A percentile compares a stretch with the other conserved stretches of the same genome.
Conservation (phyloP, 53 echinoderm and acorn worm species). For the Hippasteria phrygiana region DNA sequence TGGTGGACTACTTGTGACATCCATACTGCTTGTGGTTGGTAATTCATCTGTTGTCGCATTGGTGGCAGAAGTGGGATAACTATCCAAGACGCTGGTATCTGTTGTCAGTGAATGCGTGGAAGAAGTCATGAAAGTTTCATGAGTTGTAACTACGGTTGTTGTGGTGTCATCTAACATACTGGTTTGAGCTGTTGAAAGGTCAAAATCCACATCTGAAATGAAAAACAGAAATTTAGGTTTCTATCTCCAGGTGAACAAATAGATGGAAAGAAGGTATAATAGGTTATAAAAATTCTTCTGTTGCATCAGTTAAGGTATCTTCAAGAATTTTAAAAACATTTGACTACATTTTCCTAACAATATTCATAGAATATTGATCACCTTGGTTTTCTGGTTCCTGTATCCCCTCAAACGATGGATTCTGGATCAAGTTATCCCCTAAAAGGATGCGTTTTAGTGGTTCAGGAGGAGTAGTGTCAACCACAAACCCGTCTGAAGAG, state of each 20-base stretch:
- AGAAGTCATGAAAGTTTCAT: neutral
- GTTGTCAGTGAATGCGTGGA: neutral
- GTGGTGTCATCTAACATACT: neutral
- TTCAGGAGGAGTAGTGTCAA: conserved; percentile 56
- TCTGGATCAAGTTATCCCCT: conserved; percentile 48
- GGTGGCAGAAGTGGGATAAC: conserved; percentile 8
- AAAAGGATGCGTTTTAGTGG: neutral
- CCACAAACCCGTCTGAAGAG: conserved; percentile 56
- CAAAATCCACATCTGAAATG: too few species aligned
- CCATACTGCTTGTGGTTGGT: neutral
- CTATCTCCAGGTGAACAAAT: too few species aligned
- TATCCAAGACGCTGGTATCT: neutral
- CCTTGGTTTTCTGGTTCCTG: neutral
- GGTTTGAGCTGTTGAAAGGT: neutral
- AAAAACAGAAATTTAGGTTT: too few species aligned
- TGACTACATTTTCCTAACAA: neutral
- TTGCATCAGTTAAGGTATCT: too few species aligned
- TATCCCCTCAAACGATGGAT: conserved; percentile 68
- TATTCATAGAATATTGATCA: neutral
- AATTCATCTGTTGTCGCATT: neutral
- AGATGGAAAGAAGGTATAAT: too few species aligned
- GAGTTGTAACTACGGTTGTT: neutral
- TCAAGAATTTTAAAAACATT: too few species aligned
- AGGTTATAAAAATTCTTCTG: too few species aligned
- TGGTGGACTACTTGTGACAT: neutral